Conservation (phyloP, 2,888 invertebrate genomes). For the Eudemis profundana region DNA sequence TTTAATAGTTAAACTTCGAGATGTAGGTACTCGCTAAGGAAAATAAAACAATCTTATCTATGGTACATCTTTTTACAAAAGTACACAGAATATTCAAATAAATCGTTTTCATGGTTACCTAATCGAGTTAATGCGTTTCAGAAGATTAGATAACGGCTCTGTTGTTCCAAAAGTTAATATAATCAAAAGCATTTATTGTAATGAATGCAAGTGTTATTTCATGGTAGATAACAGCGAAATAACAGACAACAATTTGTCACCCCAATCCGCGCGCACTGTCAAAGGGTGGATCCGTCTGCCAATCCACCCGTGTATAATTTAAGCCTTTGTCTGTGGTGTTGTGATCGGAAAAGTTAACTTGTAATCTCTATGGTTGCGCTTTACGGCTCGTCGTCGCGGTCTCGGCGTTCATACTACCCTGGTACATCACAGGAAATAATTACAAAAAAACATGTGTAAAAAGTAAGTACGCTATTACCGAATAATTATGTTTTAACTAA, state of each 20-base stretch:
- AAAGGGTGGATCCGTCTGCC: constrained; percentile 71
- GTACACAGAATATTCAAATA: background rate
- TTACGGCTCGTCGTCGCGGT: constrained; percentile 39
- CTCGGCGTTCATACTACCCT: constrained; percentile 17
- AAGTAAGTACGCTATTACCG: constrained; percentile 30
- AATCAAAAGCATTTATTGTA: constrained; percentile 41
- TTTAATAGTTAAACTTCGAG: constrained; percentile 18
- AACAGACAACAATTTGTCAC: constrained; percentile 77
- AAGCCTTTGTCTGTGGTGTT: constrained; percentile 82
- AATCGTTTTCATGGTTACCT: constrained; percentile 16
- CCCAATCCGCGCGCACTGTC: constrained; percentile 64
- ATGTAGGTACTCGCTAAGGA: background rate
- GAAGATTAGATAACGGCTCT: constrained; percentile 28
- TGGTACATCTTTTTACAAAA: constrained; percentile 6
- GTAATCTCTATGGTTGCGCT: constrained; percentile 76
- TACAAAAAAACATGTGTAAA: constrained; percentile 30
- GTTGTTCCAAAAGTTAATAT: constrained; percentile 32
- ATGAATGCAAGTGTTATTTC: constrained; percentile 43
- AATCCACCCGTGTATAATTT: constrained; percentile 79
- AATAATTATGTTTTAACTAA: constrained; percentile 34
- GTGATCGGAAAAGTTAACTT: constrained; percentile 83
- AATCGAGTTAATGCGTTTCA: constrained; percentile 25
- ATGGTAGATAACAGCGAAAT: constrained; percentile 57
- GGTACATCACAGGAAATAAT: constrained; percentile 21
- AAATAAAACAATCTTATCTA: constrained; percentile 23